Evolutionary conservation across 2,113 vertebrate species (phyloP).

Genomic region (Rhizomys pruinosus): DNA sequence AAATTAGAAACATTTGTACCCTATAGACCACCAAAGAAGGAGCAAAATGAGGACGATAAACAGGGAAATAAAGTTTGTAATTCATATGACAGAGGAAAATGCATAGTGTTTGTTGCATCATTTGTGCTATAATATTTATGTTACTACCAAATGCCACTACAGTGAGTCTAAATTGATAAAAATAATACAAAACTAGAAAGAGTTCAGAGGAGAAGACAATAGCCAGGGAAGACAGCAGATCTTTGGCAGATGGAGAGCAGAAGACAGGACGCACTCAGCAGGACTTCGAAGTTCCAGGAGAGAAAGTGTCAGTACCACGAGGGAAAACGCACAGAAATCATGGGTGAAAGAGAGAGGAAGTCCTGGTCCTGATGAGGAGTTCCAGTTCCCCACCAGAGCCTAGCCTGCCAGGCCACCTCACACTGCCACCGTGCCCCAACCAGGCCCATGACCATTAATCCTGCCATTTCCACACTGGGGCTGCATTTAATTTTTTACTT

Average conservation of each 20-base stretch:
- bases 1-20: conserved; percentile 32
- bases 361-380: too few species aligned
- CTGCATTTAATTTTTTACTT: too few species aligned
- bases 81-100: not conserved
- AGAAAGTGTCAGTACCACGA: too few species aligned
- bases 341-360: too few species aligned
- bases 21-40: not conserved
- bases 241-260: conserved; percentile 25
- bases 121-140: not conserved
- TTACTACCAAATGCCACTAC: conserved; percentile 13
- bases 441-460: too few species aligned
- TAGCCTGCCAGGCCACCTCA: too few species aligned
- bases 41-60: conserved; percentile 21
- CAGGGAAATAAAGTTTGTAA: not conserved
- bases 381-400: too few species aligned
- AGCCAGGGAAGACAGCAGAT: not conserved
- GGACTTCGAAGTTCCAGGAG: not conserved
- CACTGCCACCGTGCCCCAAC: too few species aligned
- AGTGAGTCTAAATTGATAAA: conserved; percentile 2
- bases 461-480: too few species aligned
- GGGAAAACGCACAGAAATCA: too few species aligned
- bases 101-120: not conserved
- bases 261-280: not conserved
- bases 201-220: not conserved
- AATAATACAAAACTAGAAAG: conserved; percentile 24